phyloP scores from a whole-genome alignment of 2,888 invertebrate species.

The Linnaemya tessellans region DNA sequence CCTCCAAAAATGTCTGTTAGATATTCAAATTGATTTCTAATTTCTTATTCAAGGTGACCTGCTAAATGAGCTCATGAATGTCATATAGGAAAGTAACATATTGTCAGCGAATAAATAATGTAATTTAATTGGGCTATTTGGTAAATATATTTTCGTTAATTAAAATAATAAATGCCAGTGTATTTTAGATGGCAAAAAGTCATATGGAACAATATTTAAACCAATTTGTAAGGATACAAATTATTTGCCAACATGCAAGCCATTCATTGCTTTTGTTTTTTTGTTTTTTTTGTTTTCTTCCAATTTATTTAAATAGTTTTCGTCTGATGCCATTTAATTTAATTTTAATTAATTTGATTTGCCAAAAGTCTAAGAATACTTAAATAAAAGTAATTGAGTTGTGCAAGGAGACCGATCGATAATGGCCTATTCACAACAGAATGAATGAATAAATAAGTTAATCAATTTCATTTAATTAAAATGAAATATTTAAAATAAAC shows the following conservation, averaged over 20 bases:
- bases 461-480: too few species aligned
- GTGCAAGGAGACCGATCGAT: too few species aligned
- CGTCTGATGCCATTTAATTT: not conserved
- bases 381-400: too few species aligned
- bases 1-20: not conserved
- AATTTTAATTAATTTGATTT: too few species aligned
- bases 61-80: not conserved
- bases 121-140: not conserved
- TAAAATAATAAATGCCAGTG: not conserved
- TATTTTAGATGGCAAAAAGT: too few species aligned
- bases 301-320: not conserved
- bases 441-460: too few species aligned
- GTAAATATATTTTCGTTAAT: not conserved
- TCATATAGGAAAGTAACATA: not conserved
- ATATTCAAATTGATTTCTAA: not conserved
- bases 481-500: too few species aligned
- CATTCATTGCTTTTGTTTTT: too few species aligned
- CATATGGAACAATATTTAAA: too few species aligned
- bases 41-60: not conserved
- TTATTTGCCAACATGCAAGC: not conserved
- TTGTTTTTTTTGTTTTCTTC: not conserved
- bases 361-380: too few species aligned
- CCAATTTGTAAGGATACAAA: not conserved
- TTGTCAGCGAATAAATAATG: not conserved
- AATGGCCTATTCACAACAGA: too few species aligned